Percentiles rank a stretch among this genome's conserved stretches.
Conservation (phyloP, 2,113 vertebrate genomes). For the Benitochromis conjunctus region DNA sequence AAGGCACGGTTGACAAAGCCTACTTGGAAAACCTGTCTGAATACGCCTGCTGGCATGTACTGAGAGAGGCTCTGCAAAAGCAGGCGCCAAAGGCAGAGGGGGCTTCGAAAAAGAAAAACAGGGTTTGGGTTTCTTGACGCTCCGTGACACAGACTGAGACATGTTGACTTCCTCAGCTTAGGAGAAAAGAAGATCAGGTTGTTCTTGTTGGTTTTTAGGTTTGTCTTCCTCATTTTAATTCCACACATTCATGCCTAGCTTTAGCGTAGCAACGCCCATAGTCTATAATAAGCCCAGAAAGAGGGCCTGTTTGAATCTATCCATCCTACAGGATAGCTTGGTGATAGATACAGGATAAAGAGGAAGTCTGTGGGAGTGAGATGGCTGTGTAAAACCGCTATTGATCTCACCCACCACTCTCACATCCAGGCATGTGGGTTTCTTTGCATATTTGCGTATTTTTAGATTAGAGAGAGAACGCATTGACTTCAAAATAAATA, state of each 20-base stretch:
- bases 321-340: neutral
- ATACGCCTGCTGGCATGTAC: constrained; percentile 13
- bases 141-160: constrained; percentile 38
- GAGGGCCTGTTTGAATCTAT: neutral
- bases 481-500: neutral
- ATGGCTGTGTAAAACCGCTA: neutral
- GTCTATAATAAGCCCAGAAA: neutral
- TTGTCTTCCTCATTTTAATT: neutral
- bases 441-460: neutral
- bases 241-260: neutral
- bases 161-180: constrained; percentile 39
- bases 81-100: neutral
- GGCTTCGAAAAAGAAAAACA: constrained; percentile 19
- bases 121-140: constrained; percentile 60
- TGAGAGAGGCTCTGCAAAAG: neutral
- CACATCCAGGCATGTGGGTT: neutral
- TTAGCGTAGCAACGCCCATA: neutral
- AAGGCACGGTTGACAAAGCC: constrained; percentile 5
- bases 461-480: neutral
- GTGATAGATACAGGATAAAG: neutral
- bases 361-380: neutral
- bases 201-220: neutral
- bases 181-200: neutral
- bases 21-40: constrained; percentile 40
- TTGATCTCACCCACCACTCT: neutral